phyloP scores from a whole-genome alignment of 2,797 vertebrate genomes.

The Ceryle rudis region DNA sequence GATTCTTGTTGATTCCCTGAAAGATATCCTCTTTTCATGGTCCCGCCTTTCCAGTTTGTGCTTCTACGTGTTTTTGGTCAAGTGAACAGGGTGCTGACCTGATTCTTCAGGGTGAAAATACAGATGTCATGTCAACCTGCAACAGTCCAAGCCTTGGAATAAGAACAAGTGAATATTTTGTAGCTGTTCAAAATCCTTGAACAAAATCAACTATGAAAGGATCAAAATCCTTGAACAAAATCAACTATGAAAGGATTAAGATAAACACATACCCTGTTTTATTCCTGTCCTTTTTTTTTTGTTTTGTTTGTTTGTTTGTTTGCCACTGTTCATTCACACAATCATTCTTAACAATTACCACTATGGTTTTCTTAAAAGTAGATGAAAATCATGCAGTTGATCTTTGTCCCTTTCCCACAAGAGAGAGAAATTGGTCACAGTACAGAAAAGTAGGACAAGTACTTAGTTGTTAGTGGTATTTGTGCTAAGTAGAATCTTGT shows the following conservation, averaged over 20 bases:
- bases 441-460: background rate
- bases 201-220: no score
- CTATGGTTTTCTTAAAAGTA: background rate
- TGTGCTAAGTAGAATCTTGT: background rate
- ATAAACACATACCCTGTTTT: background rate
- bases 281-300: background rate
- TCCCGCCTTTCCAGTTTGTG: background rate
- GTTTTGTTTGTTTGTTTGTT: background rate
- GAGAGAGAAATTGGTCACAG: background rate
- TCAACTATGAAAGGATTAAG: background rate
- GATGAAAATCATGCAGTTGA: background rate
- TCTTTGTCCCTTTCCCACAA: background rate
- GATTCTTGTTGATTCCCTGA: background rate
- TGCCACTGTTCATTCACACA: background rate
- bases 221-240: no score
- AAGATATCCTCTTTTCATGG: background rate
- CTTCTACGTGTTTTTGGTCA: background rate
- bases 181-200: background rate
- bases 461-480: background rate
- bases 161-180: background rate
- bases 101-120: background rate
- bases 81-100: background rate
- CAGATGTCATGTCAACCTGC: background rate
- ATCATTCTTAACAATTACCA: background rate
- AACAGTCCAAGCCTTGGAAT: background rate